phyloP scores from a whole-genome alignment of 2,113 vertebrate genomes.

The Ellobius talpinus region DNA sequence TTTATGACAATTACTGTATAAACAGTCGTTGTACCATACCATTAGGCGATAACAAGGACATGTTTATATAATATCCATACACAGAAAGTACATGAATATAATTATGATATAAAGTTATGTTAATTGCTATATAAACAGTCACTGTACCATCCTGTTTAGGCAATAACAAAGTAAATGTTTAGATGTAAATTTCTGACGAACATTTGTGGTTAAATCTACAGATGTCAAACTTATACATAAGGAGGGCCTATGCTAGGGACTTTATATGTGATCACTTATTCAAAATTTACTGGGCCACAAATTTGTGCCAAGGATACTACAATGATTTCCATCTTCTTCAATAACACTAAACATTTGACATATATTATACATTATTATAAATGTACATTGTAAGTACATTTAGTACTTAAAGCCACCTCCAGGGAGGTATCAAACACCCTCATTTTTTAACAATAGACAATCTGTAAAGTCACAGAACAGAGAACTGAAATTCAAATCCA shows the following conservation, averaged over 20 bases:
- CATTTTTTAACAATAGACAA: background rate
- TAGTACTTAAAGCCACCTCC: background rate
- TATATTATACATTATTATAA: background rate
- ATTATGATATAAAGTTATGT: background rate
- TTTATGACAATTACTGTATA: background rate
- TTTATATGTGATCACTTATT: background rate
- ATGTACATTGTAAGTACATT: background rate
- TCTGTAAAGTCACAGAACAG: background rate
- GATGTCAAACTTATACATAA: background rate
- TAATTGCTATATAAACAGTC: background rate
- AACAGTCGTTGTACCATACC: background rate
- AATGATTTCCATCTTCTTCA: background rate
- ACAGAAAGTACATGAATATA: background rate
- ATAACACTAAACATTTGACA: background rate
- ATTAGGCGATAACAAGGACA: background rate
- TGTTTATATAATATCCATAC: background rate
- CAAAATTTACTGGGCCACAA: conserved; percentile 30
- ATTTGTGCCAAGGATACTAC: conserved; percentile 8
- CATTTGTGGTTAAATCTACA: background rate
- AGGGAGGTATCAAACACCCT: background rate
- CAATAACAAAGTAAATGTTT: background rate
- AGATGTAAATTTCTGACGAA: background rate
- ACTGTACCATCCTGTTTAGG: background rate
- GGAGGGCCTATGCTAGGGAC: background rate
- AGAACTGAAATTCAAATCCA: conserved; percentile 4